These are phyloP conservation scores for Andinoacara biseriatus DNA, from an alignment of 2,113 vertebrate species.

Conservation along the genomic window DNA sequence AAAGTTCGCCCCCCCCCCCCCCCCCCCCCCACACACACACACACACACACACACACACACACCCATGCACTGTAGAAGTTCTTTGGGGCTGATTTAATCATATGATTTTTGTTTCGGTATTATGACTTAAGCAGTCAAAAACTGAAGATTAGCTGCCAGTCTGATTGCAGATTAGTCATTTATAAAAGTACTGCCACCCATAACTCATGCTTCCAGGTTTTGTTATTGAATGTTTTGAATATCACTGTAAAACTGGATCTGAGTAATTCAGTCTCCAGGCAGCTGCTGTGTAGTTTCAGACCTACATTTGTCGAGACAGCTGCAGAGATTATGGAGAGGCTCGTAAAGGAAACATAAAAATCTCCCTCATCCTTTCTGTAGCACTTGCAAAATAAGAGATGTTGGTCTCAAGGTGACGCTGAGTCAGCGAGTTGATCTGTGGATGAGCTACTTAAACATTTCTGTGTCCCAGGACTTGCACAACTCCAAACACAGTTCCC, in stretches of 20 bases:
- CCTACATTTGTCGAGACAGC: conserved; percentile 13
- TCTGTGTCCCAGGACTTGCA: conserved; percentile 25
- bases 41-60: neutral
- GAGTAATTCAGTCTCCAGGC: conserved; percentile 31
- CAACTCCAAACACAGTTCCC: conserved; percentile 36
- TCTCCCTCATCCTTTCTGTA: conserved; percentile 49
- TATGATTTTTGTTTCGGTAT: conserved; percentile 56
- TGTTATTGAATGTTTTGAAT: conserved; percentile 42
- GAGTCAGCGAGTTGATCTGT: conserved; percentile 17
- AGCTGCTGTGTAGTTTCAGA: conserved; percentile 54
- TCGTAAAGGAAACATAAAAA: neutral
- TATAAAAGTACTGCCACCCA: conserved; percentile 57
- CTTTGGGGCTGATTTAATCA: conserved; percentile 40
- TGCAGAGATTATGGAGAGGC: conserved; percentile 25
- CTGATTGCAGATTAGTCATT: conserved; percentile 34
- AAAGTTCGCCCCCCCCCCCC: neutral
- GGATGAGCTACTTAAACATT: conserved; percentile 37
- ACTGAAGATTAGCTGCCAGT: conserved; percentile 30
- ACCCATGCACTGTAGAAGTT: conserved; percentile 36
- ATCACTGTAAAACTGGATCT: conserved; percentile 52
- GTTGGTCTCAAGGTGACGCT: conserved; percentile 38
- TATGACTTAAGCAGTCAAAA: conserved; percentile 45
- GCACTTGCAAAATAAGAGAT: conserved; percentile 49
- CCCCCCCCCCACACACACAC: neutral
- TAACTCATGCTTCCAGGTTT: conserved; percentile 58